Conservation (phyloP, 2,888 invertebrate species). For the Eurytoma californica region DNA sequence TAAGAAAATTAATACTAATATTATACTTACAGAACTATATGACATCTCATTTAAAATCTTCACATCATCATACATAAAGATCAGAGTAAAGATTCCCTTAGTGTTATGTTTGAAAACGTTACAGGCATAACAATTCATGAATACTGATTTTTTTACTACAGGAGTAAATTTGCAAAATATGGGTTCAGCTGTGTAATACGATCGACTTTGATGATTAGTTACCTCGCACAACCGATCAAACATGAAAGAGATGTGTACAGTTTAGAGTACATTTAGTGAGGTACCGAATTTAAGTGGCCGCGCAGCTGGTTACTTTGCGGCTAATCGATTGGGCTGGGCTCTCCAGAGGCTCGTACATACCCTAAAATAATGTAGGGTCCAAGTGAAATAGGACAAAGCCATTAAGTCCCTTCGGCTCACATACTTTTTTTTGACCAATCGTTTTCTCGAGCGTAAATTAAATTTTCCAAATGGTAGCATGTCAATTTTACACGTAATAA, state of each 20-base stretch:
- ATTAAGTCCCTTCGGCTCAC: background rate
- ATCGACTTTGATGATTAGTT: conserved; percentile 4
- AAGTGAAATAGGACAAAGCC: conserved; percentile 18
- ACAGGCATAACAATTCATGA: too few relatives aligned
- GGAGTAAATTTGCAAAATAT: too few relatives aligned
- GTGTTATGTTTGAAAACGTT: too few relatives aligned
- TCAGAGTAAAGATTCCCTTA: too few relatives aligned
- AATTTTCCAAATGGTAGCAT: conserved; percentile 29
- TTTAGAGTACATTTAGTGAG: conserved; percentile 1
- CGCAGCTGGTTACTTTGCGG: conserved; percentile 50
- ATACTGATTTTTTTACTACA: too few relatives aligned
- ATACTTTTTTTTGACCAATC: conserved; percentile 23
- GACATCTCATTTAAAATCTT: too few relatives aligned
- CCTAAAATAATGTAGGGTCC: conserved; percentile 43
- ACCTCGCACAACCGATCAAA: background rate
- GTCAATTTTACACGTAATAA: background rate
- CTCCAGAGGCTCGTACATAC: conserved; percentile 45
- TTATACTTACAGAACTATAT: too few relatives aligned
- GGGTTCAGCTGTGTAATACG: too few relatives aligned
- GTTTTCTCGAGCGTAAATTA: conserved; percentile 25
- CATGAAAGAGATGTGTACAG: background rate
- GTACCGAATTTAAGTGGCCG: conserved; percentile 20
- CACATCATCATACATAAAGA: too few relatives aligned
- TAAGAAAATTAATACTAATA: too few relatives aligned
- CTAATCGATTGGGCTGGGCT: conserved; percentile 52